Evolutionary conservation across 2,888 invertebrate genomes (phyloP), one percentile per base, ranked within the genome.

Genomic region (Mycalesis mineus): DNA sequence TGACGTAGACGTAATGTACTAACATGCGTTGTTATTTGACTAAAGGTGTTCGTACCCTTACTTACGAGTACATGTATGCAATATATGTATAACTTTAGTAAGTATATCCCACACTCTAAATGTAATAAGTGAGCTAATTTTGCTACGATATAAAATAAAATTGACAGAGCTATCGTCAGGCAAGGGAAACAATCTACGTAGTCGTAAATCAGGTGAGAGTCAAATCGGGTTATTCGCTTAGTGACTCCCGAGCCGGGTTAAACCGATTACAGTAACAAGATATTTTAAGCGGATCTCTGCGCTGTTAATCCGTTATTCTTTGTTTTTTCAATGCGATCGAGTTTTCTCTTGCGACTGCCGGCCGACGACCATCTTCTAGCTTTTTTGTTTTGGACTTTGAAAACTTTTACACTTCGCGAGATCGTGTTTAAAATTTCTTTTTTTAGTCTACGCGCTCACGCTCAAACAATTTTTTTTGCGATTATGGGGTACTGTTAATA

Each of bases 191-290:
- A 51, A 13, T 51, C 51, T 33, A 41, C 31, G 41, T 41, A 41
- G 51, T 33, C 15, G 60, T 76, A 77, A 77, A 75, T 77, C 76
- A 77, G 76, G 76, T 75, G 71, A 75, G 73, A 71, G 69, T 74
- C 70, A 78, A 80, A 81, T 80, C 75, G 74, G 69, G 73, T 77
- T 69, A 68, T 63, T 63, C 71, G 65, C 61, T 66, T 15, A 40
- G 74, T 72, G 72, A 71, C 75, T 75, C 71, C 74, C 71, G 70
- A 71, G 74, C 69, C 68, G 72, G 75, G 78, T 71, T 83, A 82
- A 84, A 82, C 82, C 82, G 80, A 83, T 88, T 86, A 86, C 78
- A 67, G 79, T 81, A 84, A 81, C 81, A 79, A 80, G 81, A 85
- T 84, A 84, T 81, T 83, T 82, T 80, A 77, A 83, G 78, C 77